Conservation (phyloP, 1,140 invertebrate species). For the Neelides sp. region DNA sequence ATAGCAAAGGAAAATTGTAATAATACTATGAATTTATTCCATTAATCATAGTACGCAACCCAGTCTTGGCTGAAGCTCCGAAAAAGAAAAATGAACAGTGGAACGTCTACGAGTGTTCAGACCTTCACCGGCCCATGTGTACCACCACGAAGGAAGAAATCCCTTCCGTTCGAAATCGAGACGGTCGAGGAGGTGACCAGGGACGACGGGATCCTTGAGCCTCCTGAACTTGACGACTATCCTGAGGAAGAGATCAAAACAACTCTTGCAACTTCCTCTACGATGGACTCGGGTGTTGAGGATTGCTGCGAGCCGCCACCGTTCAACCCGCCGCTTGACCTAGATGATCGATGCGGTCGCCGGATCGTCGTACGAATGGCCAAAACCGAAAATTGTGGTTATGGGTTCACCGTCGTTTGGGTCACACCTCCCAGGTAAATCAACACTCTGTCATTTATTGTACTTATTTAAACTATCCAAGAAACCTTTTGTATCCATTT, state of each 20-base stretch:
- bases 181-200: constrained; percentile 7
- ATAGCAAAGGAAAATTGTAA: no score
- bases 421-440: constrained; percentile 27
- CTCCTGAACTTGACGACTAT: no score
- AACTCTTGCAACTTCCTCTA: constrained; percentile 6
- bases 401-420: constrained; percentile 29
- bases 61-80: constrained; percentile 24
- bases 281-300: constrained; percentile 29
- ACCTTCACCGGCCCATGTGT: constrained; percentile 4
- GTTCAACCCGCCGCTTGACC: constrained; percentile 9
- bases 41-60: no score
- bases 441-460: not conserved
- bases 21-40: no score
- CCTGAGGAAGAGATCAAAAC: not conserved
- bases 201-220: not conserved
- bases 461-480: not conserved
- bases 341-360: constrained; percentile 19
- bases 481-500: no score
- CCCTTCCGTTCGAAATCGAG: constrained; percentile 12
- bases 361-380: constrained; percentile 15
- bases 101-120: not conserved
- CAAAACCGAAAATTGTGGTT: constrained; percentile 16
- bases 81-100: constrained; percentile 23
- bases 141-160: not conserved
- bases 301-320: constrained; percentile 20